A percentile compares a stretch with the other conserved stretches of the same genome.
These are phyloP conservation scores for Pica pica DNA, from an alignment of 2,113 vertebrate species.

Conservation along the genomic window DNA sequence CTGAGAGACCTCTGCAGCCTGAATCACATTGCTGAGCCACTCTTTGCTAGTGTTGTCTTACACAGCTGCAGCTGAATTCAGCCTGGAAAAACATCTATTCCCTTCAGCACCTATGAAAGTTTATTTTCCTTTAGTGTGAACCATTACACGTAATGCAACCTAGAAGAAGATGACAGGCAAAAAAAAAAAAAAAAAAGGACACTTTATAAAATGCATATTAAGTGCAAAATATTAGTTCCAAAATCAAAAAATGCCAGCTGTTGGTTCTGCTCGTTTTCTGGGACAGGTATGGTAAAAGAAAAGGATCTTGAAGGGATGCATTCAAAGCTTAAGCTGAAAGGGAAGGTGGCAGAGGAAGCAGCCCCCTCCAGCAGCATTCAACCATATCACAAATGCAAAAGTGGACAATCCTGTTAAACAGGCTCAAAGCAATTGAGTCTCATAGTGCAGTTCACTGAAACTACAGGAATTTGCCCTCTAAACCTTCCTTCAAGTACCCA, in stretches of 20 bases:
- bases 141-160: accelerated
- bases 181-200: accelerated
- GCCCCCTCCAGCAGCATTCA: neutral
- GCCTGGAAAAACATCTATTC: neutral
- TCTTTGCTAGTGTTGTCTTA: neutral
- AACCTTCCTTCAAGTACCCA: neutral
- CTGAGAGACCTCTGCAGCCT: neutral
- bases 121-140: neutral
- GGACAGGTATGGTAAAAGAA: neutral
- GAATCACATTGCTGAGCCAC: neutral
- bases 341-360: neutral
- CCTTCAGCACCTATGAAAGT: neutral
- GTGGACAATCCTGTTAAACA: neutral
- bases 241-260: neutral
- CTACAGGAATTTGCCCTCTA: slow-evolving; percentile 7
- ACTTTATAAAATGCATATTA: accelerated
- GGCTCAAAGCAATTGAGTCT: neutral
- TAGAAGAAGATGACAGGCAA: neutral
- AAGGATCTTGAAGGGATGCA: neutral
- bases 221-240: neutral
- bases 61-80: neutral
- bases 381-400: neutral
- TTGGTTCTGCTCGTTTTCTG: neutral
- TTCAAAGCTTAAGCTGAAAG: neutral
- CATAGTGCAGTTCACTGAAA: neutral